Evolutionary conservation across 2,888 invertebrate genomes (phyloP), one percentile per base, ranked within the genome.

Genomic region (Heliconius hortense): DNA sequence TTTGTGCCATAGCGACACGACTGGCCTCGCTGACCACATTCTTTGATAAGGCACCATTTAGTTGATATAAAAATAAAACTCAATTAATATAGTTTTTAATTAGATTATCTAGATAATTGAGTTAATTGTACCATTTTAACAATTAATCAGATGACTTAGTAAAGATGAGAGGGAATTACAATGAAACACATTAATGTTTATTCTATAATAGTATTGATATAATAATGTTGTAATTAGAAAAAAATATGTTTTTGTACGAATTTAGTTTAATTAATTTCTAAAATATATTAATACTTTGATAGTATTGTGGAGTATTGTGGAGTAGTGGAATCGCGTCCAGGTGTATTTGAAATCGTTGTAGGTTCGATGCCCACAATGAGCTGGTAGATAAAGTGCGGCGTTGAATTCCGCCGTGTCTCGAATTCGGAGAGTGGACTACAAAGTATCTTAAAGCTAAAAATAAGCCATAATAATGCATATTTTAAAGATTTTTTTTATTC

Each of bases 11-110:
- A 18, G 48, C 18, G 48, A 0, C 43, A 43, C 4, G 1, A 48
- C 7, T 48, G 48, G 18, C 18, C 48, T 48, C 18, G 48, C 48
- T 21, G 48, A 48, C 48, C 18, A 68, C 48, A 74, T 74, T 69
- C 68, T 63, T 68, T 21, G 21, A 74, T 68, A 48, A 39, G 48
- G n/a, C 53, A 31, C 68, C n/a, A 68, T 53, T 68, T 68, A 28
- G 53, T 28, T 68, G 18, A 68, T n/a, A 21, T 13, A 31, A 2
- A 21, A 68, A 56, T 56, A 56, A 56, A n/a, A 11, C 0, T n/a
- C 56, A 35, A 28, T 18, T 31, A 64, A 35, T 53, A 31, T n/a
- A 68, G 1, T 31, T 68, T 68, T 13, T 53, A 68, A 68, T 53
- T 68, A 53, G 28, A 53, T 68, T 28, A 53, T 39, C 43, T 43